Conservation (phyloP, 2,888 invertebrate genomes). For the Xylota sylvarum region DNA sequence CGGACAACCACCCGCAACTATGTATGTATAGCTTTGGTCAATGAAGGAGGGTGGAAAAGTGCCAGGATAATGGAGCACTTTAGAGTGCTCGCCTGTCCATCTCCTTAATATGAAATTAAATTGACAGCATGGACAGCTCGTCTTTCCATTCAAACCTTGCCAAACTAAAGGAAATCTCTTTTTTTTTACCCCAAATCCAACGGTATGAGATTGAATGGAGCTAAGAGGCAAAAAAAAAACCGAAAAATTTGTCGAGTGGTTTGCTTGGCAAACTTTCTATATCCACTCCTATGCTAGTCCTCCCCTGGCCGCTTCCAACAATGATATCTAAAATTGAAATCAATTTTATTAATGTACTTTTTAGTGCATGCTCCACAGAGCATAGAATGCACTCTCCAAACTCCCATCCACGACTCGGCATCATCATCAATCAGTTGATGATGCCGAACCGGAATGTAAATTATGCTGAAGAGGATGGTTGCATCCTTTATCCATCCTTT, state of each 20-base stretch:
- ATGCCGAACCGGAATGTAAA: slow-evolving; percentile 31
- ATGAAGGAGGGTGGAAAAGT: slow-evolving; percentile 25
- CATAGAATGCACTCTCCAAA: slow-evolving; percentile 49
- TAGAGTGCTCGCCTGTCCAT: slow-evolving; percentile 41
- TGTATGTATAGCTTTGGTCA: slow-evolving; percentile 1
- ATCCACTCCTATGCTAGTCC: slow-evolving; percentile 15
- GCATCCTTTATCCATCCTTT: slow-evolving; percentile 39
- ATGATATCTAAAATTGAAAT: slow-evolving; percentile 77
- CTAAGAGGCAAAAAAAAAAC: slow-evolving; percentile 15
- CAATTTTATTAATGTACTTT: slow-evolving; percentile 76
- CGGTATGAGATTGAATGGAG: slow-evolving; percentile 41
- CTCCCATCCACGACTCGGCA: background rate
- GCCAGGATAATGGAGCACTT: slow-evolving; percentile 10
- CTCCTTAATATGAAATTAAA: slow-evolving; percentile 48
- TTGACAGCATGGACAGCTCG: slow-evolving; percentile 53
- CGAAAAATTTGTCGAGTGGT: slow-evolving; percentile 8
- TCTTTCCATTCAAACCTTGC: slow-evolving; percentile 34
- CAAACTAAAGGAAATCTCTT: slow-evolving; percentile 16
- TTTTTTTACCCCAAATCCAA: slow-evolving; percentile 11
- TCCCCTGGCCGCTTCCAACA: slow-evolving; percentile 23
- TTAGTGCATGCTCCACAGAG: slow-evolving; percentile 61
- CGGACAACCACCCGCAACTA: slow-evolving; percentile 1
- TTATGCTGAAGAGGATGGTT: slow-evolving; percentile 59
- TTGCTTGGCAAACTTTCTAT: slow-evolving; percentile 42
- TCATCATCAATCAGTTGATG: slow-evolving; percentile 65